Evolutionary conservation across 2,888 invertebrate species (phyloP).

Genomic region (Ecliptopera silaceata): DNA sequence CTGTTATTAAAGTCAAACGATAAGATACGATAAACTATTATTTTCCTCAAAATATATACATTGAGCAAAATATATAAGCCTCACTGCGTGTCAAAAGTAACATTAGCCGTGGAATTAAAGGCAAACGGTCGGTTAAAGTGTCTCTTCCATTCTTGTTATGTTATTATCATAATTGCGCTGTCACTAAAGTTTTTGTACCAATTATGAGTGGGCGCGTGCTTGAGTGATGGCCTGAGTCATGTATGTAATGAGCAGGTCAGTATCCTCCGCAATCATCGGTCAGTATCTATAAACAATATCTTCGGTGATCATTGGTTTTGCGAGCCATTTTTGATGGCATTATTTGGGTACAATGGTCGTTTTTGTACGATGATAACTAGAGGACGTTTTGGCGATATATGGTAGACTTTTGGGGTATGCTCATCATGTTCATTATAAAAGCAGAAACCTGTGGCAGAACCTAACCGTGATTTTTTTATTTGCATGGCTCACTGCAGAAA

Average conservation of each 20-base stretch:
- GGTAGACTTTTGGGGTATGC: no score
- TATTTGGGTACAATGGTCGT: neutral
- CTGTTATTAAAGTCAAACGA: no score
- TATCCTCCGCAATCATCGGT: no score
- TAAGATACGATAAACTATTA: no score
- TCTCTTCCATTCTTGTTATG: constrained; percentile 42
- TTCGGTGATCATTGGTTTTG: neutral
- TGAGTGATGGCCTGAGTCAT: constrained; percentile 36
- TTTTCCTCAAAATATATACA: no score
- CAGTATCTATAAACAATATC: constrained; percentile 4
- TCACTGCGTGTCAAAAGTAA: no score
- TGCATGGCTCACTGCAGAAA: no score
- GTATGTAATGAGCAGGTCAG: constrained; percentile 23
- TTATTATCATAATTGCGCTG: constrained; percentile 57
- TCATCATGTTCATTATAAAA: no score
- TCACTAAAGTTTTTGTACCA: constrained; percentile 67
- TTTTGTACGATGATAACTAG: neutral
- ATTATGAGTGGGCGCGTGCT: constrained; percentile 50
- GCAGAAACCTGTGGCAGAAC: no score
- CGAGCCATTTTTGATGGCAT: neutral
- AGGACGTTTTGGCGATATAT: neutral
- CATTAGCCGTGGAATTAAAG: neutral
- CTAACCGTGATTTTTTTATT: no score
- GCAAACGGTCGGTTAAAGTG: neutral
- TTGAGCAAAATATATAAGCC: no score